Evolutionary conservation across 2,888 invertebrate species (phyloP).

Genomic region (Dicycla oo): DNA sequence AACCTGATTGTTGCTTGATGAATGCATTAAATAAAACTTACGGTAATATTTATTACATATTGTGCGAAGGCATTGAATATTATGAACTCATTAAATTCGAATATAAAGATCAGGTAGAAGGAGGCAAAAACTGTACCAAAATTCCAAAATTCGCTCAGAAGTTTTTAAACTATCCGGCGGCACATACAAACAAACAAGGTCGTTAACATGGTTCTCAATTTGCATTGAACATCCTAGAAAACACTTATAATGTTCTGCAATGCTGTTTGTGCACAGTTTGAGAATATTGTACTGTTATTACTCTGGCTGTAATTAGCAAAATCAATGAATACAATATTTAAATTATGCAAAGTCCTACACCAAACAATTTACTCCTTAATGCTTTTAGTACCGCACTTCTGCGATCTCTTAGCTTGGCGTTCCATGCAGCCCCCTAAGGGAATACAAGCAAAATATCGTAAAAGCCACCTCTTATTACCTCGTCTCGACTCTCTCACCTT

Average conservation of each 20-base stretch:
- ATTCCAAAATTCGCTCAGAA: background rate
- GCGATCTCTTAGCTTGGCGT: background rate
- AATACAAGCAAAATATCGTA: slow-evolving; percentile 37
- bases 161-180: background rate
- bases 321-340: background rate
- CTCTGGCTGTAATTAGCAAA: background rate
- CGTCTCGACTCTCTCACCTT: slow-evolving; percentile 33
- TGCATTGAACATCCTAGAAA: slow-evolving; percentile 16
- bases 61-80: slow-evolving; percentile 24
- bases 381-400: slow-evolving; percentile 4
- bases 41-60: slow-evolving; percentile 48
- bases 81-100: slow-evolving; percentile 31
- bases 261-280: background rate
- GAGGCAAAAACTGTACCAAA: background rate
- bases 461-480: slow-evolving; percentile 35
- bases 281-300: background rate
- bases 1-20: slow-evolving; percentile 76
- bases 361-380: background rate
- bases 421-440: slow-evolving; percentile 6
- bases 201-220: slow-evolving; percentile 9
- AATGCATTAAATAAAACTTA: slow-evolving; percentile 57
- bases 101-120: background rate
- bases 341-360: background rate
- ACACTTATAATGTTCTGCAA: background rate
- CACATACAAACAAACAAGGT: slow-evolving; percentile 5